Base-by-base conservation (phyloP, 2,888 invertebrate genomes). In the Diaphora mendica region DNA sequence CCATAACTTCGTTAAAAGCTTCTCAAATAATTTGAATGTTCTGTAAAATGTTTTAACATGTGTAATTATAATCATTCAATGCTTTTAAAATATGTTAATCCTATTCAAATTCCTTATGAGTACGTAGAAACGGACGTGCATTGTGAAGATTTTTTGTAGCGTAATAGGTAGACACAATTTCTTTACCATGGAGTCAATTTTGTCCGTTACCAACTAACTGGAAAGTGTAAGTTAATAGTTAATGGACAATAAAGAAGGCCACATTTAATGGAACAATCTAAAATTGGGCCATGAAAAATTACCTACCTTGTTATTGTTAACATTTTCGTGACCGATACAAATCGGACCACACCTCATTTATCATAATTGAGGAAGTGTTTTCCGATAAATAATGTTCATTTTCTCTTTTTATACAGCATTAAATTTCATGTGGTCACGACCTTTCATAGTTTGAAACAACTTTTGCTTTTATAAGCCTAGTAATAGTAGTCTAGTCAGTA, bases 311-410 rank as follows among this genome's bases (percentile, higher is more conserved):
- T 76, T 70, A 74, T 71, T 64, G 64, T 70, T 26, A 74, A 69
- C 70, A 74, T 35, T 74, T 76, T 77, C 80, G 82, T 82, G 83
- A 76, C 80, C 35, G 82, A 84, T 82, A 74, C 17, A 4, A 51
- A 84, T 82, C 82, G 64, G 65, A 74, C 62, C 64, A 77, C 78
- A 82, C 78, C 73, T 73, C 78, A 75, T 82, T 80, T 75, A 80
- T 82, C 78, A 84, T 77, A 76, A 68, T 77, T 69, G 35, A 33
- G 80, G 77, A 82, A 76, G 76, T 75, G 73, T 84, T 82, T 78
- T 78, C 48, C 62, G n/a, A 64, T 64, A 59, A 72, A 71, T 78
- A 66, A 80, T 69, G 68, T 55, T 71, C 51, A 64, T 42, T 72
- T 70, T 33, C 48, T 70, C 23, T 64, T 44, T 35, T 48, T 26